Percentiles rank a stretch among this genome's conserved stretches.
These are phyloP conservation scores for Dichetophora obliterata DNA, from an alignment of 2,888 invertebrate species.

Conservation along the genomic window DNA sequence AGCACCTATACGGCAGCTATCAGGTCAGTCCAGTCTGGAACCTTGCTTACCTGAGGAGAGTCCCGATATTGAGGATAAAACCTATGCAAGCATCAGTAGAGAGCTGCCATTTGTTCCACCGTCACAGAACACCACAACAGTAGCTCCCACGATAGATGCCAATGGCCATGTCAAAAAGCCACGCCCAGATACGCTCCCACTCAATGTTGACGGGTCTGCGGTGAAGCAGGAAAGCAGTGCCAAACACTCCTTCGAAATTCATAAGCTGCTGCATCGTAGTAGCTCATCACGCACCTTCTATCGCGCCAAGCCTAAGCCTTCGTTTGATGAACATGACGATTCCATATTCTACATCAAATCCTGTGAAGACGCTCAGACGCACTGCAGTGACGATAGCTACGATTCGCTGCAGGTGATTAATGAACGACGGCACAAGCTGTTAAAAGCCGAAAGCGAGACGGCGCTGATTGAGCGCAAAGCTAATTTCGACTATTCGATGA, in stretches of 20 bases:
- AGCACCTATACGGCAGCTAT: slow-evolving; percentile 63
- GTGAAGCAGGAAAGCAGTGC: slow-evolving; percentile 13
- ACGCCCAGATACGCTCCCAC: slow-evolving; percentile 63
- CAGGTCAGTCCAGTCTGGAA: slow-evolving; percentile 69
- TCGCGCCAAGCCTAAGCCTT: slow-evolving; percentile 63
- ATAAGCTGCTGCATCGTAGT: slow-evolving; percentile 57
- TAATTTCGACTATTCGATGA: slow-evolving; percentile 13
- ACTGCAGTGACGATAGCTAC: slow-evolving; percentile 57
- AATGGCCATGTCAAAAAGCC: slow-evolving; percentile 55
- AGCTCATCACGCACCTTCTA: slow-evolving; percentile 68
- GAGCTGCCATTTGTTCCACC: slow-evolving; percentile 43
- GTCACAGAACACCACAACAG: too few species aligned
- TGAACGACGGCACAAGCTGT: slow-evolving; percentile 66
- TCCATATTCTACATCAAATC: slow-evolving; percentile 63
- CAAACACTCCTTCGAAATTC: slow-evolving; percentile 39
- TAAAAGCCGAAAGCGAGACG: slow-evolving; percentile 67
- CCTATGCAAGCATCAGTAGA: slow-evolving; percentile 2
- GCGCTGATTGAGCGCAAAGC: slow-evolving; percentile 60
- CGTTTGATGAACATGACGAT: slow-evolving; percentile 64
- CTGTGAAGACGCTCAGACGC: slow-evolving; percentile 49
- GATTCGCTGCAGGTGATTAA: slow-evolving; percentile 69
- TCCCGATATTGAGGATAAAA: slow-evolving; percentile 14
- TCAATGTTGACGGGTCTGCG: slow-evolving; percentile 49
- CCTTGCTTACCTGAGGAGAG: slow-evolving; percentile 68
- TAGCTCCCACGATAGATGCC: slow-evolving; percentile 41